Percentiles rank a stretch among this genome's conserved stretches.
Conservation (phyloP, 1,140 invertebrate species). For the Drosophila subobscura region DNA sequence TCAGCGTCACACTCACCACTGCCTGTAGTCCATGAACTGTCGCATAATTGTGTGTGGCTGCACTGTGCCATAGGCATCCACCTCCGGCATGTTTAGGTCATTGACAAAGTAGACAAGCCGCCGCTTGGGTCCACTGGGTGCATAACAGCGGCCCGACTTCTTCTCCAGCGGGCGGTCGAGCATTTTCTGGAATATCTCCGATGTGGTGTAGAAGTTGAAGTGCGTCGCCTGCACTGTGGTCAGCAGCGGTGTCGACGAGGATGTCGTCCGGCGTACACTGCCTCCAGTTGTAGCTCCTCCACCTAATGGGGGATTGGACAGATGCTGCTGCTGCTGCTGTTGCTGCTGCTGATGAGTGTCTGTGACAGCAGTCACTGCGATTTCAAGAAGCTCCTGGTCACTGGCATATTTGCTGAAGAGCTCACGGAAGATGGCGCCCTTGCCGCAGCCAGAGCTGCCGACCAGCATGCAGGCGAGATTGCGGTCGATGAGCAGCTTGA, state of each 20-base stretch:
- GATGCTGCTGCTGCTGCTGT: constrained; percentile 3
- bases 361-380: constrained; percentile 61
- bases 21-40: constrained; percentile 96
- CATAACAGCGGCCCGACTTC: constrained; percentile 96
- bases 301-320: constrained; percentile 1
- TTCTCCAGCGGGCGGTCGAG: constrained; percentile 97
- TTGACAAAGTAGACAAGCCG: constrained; percentile 97
- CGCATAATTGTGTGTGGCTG: constrained; percentile 97
- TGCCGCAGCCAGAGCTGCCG: constrained; percentile 93
- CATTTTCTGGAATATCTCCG: constrained; percentile 95
- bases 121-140: constrained; percentile 93
- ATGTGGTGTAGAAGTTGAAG: constrained; percentile 98
- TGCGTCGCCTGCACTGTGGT: constrained; percentile 92
- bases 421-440: constrained; percentile 93
- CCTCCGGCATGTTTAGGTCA: constrained; percentile 99
- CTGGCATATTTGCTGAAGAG: constrained; percentile 88
- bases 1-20: constrained; percentile 86
- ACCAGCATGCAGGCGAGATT: constrained; percentile 95
- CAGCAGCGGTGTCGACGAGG: constrained; percentile 60
- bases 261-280: constrained; percentile 48
- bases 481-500: constrained; percentile 93
- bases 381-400: constrained; percentile 71
- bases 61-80: constrained; percentile 97
- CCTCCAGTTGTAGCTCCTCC: constrained; percentile 1
- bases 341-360: constrained; percentile 37